These are phyloP conservation scores for Silurus lanzhouensis DNA, from an alignment of 2,797 vertebrate genomes.

Conservation along the genomic window DNA sequence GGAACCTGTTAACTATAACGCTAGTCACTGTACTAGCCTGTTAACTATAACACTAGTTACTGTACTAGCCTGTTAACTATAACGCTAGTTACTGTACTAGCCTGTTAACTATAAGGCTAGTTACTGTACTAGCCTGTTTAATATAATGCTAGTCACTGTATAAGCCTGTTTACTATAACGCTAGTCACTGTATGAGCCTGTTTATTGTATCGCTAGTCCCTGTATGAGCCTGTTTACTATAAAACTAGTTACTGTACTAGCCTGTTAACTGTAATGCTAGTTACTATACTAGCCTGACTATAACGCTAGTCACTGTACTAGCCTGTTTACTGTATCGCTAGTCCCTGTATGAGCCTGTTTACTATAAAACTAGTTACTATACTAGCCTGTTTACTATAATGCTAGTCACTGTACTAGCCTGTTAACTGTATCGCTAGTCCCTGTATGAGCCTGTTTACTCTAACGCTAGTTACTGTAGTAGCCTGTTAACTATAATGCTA, in stretches of 20 bases:
- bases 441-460: no score
- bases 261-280: background rate
- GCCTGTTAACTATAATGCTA: no score
- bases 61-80: background rate
- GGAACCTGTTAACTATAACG: background rate
- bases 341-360: no score
- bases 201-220: background rate
- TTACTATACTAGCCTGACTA: background rate
- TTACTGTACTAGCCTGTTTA: background rate
- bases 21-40: background rate
- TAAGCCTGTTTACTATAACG: background rate
- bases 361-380: no score
- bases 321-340: no score
- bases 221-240: background rate
- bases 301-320: background rate
- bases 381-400: no score
- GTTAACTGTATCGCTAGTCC: no score
- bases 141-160: background rate
- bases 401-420: no score
- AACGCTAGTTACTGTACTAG: background rate
- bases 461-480: no score
- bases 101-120: background rate
- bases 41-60: no score
- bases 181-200: background rate
- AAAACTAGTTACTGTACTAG: background rate